Evolutionary conservation across 2,797 vertebrate genomes (phyloP).

Genomic region (Myripristis murdjan): DNA sequence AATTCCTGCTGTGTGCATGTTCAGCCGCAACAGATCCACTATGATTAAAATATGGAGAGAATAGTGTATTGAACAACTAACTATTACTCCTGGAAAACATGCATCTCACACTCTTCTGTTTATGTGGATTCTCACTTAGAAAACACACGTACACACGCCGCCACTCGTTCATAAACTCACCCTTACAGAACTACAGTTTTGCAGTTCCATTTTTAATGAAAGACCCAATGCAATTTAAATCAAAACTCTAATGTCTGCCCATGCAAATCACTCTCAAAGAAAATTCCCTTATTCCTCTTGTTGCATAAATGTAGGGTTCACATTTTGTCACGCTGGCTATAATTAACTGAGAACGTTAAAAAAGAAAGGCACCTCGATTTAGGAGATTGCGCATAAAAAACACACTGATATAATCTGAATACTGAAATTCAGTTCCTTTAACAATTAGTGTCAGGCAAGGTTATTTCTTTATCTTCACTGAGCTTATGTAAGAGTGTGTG

Average conservation of each 20-base stretch:
- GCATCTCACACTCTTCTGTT: background rate
- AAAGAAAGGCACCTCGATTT: conserved; percentile 2
- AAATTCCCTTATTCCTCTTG: too few relatives aligned
- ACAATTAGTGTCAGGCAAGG: background rate
- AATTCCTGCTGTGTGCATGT: too few relatives aligned
- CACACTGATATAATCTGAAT: too few relatives aligned
- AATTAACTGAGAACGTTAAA: conserved; percentile 15
- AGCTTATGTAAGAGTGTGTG: conserved; percentile 8
- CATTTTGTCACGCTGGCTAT: too few relatives aligned
- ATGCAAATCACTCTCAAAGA: too few relatives aligned
- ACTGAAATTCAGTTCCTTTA: conserved; percentile 6
- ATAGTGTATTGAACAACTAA: background rate
- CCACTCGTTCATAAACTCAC: background rate
- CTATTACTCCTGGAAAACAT: too few relatives aligned
- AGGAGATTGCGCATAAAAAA: too few relatives aligned
- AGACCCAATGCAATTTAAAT: background rate
- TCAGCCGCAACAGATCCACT: too few relatives aligned
- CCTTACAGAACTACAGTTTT: background rate
- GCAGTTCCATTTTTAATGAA: too few relatives aligned
- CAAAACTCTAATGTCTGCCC: background rate
- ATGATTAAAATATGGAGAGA: background rate
- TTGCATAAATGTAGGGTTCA: too few relatives aligned
- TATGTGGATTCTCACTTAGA: background rate
- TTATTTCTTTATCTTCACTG: background rate
- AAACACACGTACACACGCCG: background rate